Conservation (phyloP, 2,113 vertebrate genomes). For the Prolemur simus region DNA sequence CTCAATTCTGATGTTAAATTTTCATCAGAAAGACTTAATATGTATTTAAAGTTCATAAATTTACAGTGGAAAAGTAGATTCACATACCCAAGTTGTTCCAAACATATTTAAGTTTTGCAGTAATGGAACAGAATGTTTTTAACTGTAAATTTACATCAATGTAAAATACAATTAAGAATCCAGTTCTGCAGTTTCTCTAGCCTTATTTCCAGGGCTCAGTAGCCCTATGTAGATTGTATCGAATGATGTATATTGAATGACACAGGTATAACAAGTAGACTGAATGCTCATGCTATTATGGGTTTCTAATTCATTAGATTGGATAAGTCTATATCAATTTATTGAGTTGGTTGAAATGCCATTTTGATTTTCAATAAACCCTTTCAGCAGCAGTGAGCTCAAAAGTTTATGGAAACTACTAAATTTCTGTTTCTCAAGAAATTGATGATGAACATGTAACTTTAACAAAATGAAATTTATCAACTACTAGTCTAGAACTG, state of each 20-base stretch:
- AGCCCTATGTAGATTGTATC: neutral
- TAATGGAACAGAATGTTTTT: neutral
- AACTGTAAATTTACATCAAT: neutral
- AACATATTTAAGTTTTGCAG: neutral
- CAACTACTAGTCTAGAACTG: neutral
- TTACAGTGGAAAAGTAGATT: neutral
- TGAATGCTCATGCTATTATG: neutral
- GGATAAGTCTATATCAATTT: neutral
- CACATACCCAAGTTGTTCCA: neutral
- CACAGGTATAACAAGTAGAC: neutral
- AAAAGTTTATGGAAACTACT: neutral
- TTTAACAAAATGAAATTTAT: slow-evolving; percentile 17
- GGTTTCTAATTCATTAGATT: neutral
- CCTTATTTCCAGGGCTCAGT: neutral
- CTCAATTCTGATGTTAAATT: neutral
- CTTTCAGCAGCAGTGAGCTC: neutral
- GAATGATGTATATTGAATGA: neutral
- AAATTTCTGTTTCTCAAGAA: neutral
- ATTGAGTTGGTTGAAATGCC: neutral
- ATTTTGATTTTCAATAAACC: slow-evolving; percentile 29
- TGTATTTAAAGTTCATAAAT: neutral
- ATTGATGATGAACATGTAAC: neutral
- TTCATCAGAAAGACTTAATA: neutral
- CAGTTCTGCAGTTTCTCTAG: neutral
- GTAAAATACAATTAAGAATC: neutral